phyloP scores from a whole-genome alignment of 1,140 invertebrate genomes.

The Drosophila jambulina region DNA sequence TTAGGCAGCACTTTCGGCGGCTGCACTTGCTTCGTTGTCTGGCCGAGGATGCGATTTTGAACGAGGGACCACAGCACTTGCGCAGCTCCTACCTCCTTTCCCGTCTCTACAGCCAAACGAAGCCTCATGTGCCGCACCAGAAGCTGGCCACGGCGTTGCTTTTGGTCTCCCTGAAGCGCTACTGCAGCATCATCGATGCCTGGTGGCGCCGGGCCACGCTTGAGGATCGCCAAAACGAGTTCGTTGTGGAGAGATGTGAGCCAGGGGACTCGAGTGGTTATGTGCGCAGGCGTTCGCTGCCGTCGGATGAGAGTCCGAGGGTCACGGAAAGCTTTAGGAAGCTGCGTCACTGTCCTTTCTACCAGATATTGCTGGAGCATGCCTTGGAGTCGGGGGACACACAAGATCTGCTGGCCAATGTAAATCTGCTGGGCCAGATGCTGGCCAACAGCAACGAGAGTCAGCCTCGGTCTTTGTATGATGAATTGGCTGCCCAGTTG shows the following conservation, averaged over 20 bases:
- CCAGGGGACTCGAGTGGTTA: background rate
- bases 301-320: background rate
- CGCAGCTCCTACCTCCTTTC: conserved; percentile 61
- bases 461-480: conserved; percentile 37
- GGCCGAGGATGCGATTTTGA: conserved; percentile 14
- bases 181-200: conserved; percentile 69
- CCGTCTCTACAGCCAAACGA: conserved; percentile 39
- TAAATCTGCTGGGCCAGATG: conserved; percentile 64
- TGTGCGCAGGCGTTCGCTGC: conserved; percentile 19
- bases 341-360: conserved; percentile 48
- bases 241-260: conserved; percentile 56
- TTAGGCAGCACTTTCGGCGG: conserved; percentile 43
- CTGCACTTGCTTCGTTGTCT: conserved; percentile 24
- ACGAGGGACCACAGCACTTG: conserved; percentile 56
- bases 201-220: conserved; percentile 75
- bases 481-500: conserved; percentile 52
- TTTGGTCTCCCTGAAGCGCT: conserved; percentile 49
- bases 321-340: conserved; percentile 15
- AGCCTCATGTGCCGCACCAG: conserved; percentile 30
- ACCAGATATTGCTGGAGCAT: conserved; percentile 57
- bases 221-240: conserved; percentile 71
- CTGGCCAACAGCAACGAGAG: conserved; percentile 31
- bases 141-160: conserved; percentile 53
- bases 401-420: conserved; percentile 65
- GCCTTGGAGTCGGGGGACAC: conserved; percentile 71